Percentiles rank a stretch among this genome's conserved stretches.
These are phyloP conservation scores for Schizotus pectinicornis DNA, from an alignment of 2,888 invertebrate species.

Conservation along the genomic window DNA sequence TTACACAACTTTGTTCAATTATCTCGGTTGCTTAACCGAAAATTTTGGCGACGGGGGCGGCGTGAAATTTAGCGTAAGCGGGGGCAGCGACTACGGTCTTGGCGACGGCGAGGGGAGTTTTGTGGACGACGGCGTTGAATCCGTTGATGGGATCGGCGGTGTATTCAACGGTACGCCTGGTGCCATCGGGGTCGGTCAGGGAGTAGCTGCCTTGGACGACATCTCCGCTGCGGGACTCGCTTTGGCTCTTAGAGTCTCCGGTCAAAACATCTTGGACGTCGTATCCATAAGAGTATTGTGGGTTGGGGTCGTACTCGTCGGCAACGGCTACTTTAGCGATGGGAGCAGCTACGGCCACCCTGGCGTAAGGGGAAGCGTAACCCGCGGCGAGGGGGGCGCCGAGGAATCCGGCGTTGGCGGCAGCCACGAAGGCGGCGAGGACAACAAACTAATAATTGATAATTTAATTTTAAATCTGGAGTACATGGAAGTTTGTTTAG, in stretches of 20 bases:
- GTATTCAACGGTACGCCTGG: slow-evolving; percentile 62
- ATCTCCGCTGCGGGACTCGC: slow-evolving; percentile 61
- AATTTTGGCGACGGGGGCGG: too few species aligned
- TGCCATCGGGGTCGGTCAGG: slow-evolving; percentile 62
- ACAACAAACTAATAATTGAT: too few species aligned
- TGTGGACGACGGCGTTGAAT: slow-evolving; percentile 70
- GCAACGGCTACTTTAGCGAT: slow-evolving; percentile 24
- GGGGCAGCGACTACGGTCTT: too few species aligned
- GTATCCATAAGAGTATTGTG: slow-evolving; percentile 65
- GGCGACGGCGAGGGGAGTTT: slow-evolving; percentile 61
- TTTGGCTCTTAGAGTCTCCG: slow-evolving; percentile 62
- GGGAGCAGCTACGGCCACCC: slow-evolving; percentile 5
- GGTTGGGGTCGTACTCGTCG: slow-evolving; percentile 60
- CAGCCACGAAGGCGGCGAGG: too few species aligned
- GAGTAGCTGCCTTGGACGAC: slow-evolving; percentile 64
- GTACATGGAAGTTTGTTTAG: too few species aligned
- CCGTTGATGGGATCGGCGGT: slow-evolving; percentile 67
- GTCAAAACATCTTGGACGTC: slow-evolving; percentile 63
- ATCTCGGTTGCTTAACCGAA: too few species aligned
- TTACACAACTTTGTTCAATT: too few species aligned
- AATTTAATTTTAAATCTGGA: too few species aligned
- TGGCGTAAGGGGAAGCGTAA: slow-evolving; percentile 20
- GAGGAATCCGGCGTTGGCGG: too few species aligned
- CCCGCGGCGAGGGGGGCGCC: too few species aligned
- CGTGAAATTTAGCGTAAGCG: too few species aligned